Percentiles rank a stretch among this genome's conserved stretches.
Conservation (phyloP, 2,113 vertebrate species). For the Psittacula cyanocephala region DNA sequence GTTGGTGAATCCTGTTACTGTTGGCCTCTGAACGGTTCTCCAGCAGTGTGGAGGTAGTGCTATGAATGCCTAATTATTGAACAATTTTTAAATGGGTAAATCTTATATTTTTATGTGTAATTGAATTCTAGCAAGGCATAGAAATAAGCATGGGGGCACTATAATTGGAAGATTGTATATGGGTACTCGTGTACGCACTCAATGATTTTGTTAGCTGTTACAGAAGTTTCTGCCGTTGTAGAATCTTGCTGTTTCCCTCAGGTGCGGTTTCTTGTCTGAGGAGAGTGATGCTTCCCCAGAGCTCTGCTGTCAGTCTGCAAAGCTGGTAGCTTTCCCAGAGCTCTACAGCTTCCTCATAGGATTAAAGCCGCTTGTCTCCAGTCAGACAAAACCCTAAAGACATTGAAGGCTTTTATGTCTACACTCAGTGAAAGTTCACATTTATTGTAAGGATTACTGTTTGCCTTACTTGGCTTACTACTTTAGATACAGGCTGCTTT, state of each 20-base stretch:
- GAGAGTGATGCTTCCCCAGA: not conserved
- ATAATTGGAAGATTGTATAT: not conserved
- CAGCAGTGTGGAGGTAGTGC: too few species aligned
- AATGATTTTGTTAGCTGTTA: not conserved
- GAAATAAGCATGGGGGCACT: not conserved
- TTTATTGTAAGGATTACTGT: not conserved
- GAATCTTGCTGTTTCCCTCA: not conserved
- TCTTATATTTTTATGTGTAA: not conserved
- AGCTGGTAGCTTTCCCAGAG: not conserved
- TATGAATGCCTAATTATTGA: not conserved
- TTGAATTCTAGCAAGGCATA: not conserved
- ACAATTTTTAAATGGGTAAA: not conserved
- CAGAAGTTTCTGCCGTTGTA: not conserved
- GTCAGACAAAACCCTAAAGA: not conserved
- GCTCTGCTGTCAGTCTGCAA: not conserved
- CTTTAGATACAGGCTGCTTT: not conserved
- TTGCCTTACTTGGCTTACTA: not conserved
- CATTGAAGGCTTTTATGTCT: not conserved
- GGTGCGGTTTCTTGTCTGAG: not conserved
- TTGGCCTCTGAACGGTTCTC: not conserved
- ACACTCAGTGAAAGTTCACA: not conserved
- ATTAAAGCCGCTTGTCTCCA: not conserved
- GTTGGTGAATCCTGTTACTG: not conserved
- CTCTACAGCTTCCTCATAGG: not conserved
- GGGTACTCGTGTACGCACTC: not conserved